Base-by-base conservation (phyloP, 1,140 invertebrate genomes). In the Agrypnia vestita region DNA sequence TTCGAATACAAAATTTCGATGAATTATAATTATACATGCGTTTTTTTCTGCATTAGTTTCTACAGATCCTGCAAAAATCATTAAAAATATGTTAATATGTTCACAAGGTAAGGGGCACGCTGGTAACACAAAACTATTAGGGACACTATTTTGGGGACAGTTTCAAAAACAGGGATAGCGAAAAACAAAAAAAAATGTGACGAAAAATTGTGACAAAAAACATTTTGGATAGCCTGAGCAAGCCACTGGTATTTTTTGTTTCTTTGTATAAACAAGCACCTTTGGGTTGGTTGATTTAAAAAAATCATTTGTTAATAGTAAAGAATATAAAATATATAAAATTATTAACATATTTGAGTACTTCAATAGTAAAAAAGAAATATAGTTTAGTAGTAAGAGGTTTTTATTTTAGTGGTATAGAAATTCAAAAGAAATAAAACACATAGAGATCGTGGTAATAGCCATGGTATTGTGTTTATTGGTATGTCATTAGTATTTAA, bases 271-370 rank as follows among this genome's bases (percentile, higher is more conserved):
- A 72, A 72, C 61, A 51, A 78, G 74, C 80, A 82, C 80, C 80
- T 82, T 82, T 82, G 80, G 80, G 80, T 76, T 76, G 74, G 49
- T 59, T 64, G 74, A 56, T 59, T 72, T 74, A 43, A 55, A 21
- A 35, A 21, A 55, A 35, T 35, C 25, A 35, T 35, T 64, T 76
- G 49, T 64, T 76, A 64, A 73, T 73, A 71, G 46, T 56, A 73
- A 19, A 73, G n/a, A n/a, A n/a, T n/a, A n/a, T n/a, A 53, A 53
- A 21, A 73, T 25, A 76, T 46, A 61, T 76, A 25, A 61, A 43
- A 25, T 15, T 76, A 44, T 61, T 76, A 64, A 46, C 47, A 73
- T 35, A 35, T 1, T 35, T 35, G 1, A 35, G 6, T 35, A 35
- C 1, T 35, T 3, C 6, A 35, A 35, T 35, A 35, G 6, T 3